A percentile compares a stretch with the other conserved stretches of the same genome.
Conservation (phyloP, 2,888 invertebrate species). For the Noctua pronuba region DNA sequence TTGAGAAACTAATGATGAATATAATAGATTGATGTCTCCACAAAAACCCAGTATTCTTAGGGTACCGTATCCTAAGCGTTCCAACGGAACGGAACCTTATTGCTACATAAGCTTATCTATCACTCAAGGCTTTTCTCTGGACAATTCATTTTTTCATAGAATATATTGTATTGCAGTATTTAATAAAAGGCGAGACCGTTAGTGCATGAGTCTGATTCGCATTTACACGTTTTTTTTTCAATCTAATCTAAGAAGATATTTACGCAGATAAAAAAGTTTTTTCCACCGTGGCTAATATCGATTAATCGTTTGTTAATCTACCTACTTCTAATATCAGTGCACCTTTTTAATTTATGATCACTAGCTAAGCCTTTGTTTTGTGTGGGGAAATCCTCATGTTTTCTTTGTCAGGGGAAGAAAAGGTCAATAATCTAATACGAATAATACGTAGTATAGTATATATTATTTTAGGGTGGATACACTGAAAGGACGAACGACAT, state of each 20-base stretch:
- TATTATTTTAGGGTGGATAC: neutral
- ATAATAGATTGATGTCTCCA: neutral
- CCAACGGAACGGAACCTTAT: neutral
- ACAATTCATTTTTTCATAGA: neutral
- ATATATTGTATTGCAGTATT: no score
- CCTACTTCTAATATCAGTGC: neutral
- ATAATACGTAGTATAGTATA: neutral
- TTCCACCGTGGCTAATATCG: neutral
- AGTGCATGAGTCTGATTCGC: neutral
- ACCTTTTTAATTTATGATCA: neutral
- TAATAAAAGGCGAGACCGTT: neutral
- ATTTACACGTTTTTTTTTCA: neutral
- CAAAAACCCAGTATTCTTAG: neutral
- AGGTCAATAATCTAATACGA: neutral
- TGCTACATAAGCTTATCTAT: neutral
- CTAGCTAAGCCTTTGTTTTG: conserved; percentile 1
- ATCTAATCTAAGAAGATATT: neutral
- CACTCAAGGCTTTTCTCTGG: neutral
- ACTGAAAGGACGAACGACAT: neutral
- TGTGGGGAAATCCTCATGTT: neutral
- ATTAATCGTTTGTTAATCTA: neutral
- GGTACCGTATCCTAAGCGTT: neutral
- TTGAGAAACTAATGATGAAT: neutral
- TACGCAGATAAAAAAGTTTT: neutral
- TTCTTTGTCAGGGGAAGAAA: neutral